These are phyloP conservation scores for Phytoseiulus persimilis DNA, from an alignment of 2,888 invertebrate genomes.

Conservation along the genomic window DNA sequence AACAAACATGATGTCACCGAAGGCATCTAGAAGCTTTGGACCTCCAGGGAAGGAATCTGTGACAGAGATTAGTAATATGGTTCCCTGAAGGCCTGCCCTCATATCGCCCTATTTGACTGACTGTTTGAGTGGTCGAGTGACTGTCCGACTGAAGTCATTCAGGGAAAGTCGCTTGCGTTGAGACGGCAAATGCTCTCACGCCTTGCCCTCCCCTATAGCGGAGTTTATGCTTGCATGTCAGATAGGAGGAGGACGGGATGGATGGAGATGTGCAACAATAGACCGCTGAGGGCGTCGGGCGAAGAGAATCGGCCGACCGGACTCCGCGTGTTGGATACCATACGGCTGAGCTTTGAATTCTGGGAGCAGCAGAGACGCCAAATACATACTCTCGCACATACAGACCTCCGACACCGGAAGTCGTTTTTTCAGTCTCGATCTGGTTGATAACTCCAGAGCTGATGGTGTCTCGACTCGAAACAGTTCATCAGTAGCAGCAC, in stretches of 20 bases:
- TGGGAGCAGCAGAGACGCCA: no score
- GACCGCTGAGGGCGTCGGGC: no score
- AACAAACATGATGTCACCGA: neutral
- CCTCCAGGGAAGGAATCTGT: neutral
- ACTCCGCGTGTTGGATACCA: no score
- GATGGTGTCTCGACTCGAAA: neutral
- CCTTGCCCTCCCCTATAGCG: no score
- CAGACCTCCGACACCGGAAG: neutral
- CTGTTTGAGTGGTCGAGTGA: neutral
- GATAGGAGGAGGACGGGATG: no score
- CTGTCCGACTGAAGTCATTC: neutral
- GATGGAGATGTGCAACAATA: no score
- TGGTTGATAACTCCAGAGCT: neutral
- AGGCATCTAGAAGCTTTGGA: neutral
- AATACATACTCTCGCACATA: no score
- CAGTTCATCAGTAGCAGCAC: neutral
- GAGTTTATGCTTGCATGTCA: no score
- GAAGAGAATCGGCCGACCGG: no score
- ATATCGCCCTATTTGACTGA: neutral
- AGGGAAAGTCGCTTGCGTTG: no score
- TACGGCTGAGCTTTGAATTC: no score
- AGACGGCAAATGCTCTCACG: no score
- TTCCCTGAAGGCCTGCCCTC: neutral
- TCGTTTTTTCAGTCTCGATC: neutral
- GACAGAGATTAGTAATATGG: neutral